Base-by-base conservation (phyloP, 53 echinoderm and acorn worm genomes). In the Holothuria leucospilota region DNA sequence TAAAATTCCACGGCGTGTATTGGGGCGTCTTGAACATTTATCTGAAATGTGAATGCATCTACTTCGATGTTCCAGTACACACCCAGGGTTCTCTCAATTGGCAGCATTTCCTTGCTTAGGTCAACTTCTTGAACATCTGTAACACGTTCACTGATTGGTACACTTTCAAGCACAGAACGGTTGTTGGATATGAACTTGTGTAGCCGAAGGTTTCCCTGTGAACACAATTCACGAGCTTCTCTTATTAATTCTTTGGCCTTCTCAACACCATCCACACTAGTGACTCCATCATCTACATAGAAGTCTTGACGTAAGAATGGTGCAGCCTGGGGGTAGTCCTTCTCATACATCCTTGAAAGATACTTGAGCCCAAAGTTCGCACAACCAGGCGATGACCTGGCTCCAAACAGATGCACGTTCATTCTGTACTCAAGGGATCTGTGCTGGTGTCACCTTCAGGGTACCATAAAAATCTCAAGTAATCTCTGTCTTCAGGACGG, bases 101-200 rank as follows among this genome's bases (percentile, higher is more conserved):
- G 89, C 51, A 51, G 56, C 6, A 14, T 25, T 23, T 77, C 29
- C 30, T 61, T 61, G 62, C 20, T 62, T 20, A 81, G 62, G 24
- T 81, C 82, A 13, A 61, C 62, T 13, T 62, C 62, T 13, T 81
- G 82, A 8, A 85, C 69, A 14, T 49, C 85, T 77, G 77, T 59
- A 25, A 85, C 77, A 62, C 85, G 78, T 53, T 89, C 39, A 94
- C 92, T 24, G 53, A n/a, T n/a, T n/a, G n/a, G n/a, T n/a, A 46
- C n/a, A n/a, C n/a, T n/a, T n/a, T n/a, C n/a, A n/a, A n/a, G n/a
- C n/a, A n/a, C n/a, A n/a, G n/a, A n/a, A 39, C 78, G 69, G 72
- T 56, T 53, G 41, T 95, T 90, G 5, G 90, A 92, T 23, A 91
- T 85, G 16, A 92, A 86, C 79, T 92, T 95, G 90, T 92, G 90